Percentiles rank a stretch among this genome's conserved stretches.
phyloP scores from a whole-genome alignment of 2,797 vertebrate genomes.

The Heliangelus exortis region DNA sequence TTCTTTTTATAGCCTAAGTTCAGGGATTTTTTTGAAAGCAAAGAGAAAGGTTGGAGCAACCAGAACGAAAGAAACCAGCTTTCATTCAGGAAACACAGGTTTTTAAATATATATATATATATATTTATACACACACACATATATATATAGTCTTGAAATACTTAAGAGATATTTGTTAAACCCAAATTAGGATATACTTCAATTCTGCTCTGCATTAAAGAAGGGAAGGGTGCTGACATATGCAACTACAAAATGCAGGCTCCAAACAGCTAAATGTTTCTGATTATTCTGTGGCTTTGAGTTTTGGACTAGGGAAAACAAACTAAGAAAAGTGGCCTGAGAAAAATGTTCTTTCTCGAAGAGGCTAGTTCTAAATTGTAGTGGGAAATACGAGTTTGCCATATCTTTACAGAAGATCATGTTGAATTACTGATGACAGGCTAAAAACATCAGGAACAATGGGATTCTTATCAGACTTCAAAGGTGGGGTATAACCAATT shows the following conservation, averaged over 20 bases:
- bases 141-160: background rate
- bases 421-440: background rate
- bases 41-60: background rate
- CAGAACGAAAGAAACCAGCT: background rate
- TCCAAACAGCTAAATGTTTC: background rate
- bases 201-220: background rate
- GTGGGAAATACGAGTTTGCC: background rate
- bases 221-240: background rate
- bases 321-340: background rate
- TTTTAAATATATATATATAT: background rate
- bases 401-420: background rate
- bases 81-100: background rate
- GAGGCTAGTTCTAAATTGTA: background rate
- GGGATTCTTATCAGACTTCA: background rate
- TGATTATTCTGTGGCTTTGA: background rate
- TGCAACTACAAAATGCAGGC: background rate
- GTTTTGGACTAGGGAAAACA: background rate
- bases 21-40: background rate
- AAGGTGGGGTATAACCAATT: background rate
- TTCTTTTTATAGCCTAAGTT: background rate
- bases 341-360: background rate
- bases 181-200: background rate
- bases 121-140: background rate
- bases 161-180: background rate
- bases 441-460: background rate